Evolutionary conservation across 2,888 invertebrate genomes (phyloP).

Genomic region (Sphaerophoria taeniata): DNA sequence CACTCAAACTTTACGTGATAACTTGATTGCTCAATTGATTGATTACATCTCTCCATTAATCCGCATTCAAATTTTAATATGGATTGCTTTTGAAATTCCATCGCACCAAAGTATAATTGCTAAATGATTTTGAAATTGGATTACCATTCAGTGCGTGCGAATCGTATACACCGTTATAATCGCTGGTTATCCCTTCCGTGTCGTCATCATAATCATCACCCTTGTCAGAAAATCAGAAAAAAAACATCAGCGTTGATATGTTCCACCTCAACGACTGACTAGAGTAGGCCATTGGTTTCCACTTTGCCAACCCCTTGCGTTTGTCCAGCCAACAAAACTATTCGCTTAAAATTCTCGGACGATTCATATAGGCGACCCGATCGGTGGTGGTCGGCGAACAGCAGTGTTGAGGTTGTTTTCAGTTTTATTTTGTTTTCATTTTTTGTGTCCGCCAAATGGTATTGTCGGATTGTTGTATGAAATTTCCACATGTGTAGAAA

Average conservation of each 20-base stretch:
- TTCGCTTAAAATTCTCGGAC: neutral
- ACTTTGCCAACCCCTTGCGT: constrained; percentile 16
- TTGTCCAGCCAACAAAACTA: neutral
- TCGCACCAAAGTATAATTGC: constrained; percentile 54
- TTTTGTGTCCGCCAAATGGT: constrained; percentile 30
- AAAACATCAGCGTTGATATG: constrained; percentile 54
- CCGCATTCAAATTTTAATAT: constrained; percentile 62
- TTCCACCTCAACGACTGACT: constrained; percentile 54
- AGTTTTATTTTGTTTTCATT: constrained; percentile 7
- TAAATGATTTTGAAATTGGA: constrained; percentile 70
- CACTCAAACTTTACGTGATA: neutral
- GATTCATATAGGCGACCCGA: neutral
- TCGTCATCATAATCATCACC: neutral
- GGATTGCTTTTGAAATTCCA: constrained; percentile 64
- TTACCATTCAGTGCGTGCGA: constrained; percentile 60
- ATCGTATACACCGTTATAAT: constrained; percentile 37
- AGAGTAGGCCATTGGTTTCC: constrained; percentile 68
- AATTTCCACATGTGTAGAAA: constrained; percentile 62
- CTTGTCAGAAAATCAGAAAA: neutral
- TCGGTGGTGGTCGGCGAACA: neutral
- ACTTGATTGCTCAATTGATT: constrained; percentile 62
- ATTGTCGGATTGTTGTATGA: constrained; percentile 65
- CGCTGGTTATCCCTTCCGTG: constrained; percentile 16
- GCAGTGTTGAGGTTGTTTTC: constrained; percentile 16
- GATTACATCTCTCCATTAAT: constrained; percentile 61